Base-by-base conservation (phyloP, 2,113 vertebrate genomes). In the Nannobrachium achirus region DNA sequence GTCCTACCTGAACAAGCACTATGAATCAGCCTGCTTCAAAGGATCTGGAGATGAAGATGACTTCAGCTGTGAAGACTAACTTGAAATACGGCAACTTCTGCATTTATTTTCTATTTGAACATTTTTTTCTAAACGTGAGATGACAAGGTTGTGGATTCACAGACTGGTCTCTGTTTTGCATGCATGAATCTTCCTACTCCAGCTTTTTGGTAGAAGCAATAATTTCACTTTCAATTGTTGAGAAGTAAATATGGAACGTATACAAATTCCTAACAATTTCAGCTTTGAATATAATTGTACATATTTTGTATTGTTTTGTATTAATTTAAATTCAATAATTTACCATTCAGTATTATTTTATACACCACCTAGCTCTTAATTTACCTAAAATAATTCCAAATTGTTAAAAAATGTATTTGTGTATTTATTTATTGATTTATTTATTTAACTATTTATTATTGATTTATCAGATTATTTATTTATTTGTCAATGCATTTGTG, bases 1-100 rank as follows among this genome's bases (percentile, higher is more conserved):
- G 91, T 96, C 95, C 58, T 96, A 95, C 89, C 92, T 96, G 82
- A 96, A 95, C 93, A 96, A 96, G 91, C 95, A 96, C 92, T 94
- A 95, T 51, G 95, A 96, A 92, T 96, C 95, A 0, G 94, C 95
- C 67, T 96, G 95, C 89, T 94, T 95, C 89, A 95, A 95, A 82
- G 94, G 91, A 41, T 85, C 92, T 1, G 68, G 90, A 0, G 77
- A 50, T 4, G 88, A 88, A 40, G 95, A 94, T 45, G 93, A 93
- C 81, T 85, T 92, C 91, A 83, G 94, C 89, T 85, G 90, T 8
- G 90, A 91, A 64, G 91, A 92, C 76, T 94, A 88, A 87, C 8
- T 6, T 40, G 38, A 50, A 13, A 70, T 0, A 59, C 42, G 11
- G 7, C 8, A 9, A 33, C 18, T 20, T 44, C 11, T 46, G 15